Evolutionary conservation across 2,888 invertebrate genomes (phyloP).

Genomic region (Dynastes hyllus): DNA sequence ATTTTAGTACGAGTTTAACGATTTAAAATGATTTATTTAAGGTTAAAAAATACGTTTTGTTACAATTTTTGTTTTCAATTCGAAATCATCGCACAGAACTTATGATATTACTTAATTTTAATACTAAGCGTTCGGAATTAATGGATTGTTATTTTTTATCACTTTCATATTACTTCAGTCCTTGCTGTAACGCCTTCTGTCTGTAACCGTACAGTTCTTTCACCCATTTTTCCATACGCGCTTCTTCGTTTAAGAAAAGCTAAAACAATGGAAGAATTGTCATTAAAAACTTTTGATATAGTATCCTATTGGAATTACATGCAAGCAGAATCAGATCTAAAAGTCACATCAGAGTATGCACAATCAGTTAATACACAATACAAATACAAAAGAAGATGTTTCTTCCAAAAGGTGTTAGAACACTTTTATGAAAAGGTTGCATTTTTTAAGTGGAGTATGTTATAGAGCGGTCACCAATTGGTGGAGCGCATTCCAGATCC

Average conservation of each 20-base stretch:
- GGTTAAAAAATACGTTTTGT: not conserved
- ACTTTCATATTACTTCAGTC: constrained; percentile 53
- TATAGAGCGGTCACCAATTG: too few relatives aligned
- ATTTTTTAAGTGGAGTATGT: too few relatives aligned
- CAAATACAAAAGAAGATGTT: too few relatives aligned
- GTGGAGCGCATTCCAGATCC: too few relatives aligned
- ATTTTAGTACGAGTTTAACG: not conserved
- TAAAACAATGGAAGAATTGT: constrained; percentile 67
- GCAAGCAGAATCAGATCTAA: too few relatives aligned
- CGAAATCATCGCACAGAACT: constrained; percentile 16
- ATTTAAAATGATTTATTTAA: constrained; percentile 11
- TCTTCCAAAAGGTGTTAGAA: too few relatives aligned
- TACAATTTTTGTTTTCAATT: not conserved
- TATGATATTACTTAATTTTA: constrained; percentile 5
- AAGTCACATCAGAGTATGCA: too few relatives aligned
- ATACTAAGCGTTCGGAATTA: not conserved
- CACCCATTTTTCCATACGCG: constrained; percentile 84
- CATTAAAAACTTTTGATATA: not conserved
- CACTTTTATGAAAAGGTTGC: too few relatives aligned
- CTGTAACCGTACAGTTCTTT: constrained; percentile 72
- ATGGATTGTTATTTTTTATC: not conserved
- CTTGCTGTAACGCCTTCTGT: constrained; percentile 69
- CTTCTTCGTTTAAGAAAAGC: constrained; percentile 81
- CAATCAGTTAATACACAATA: too few relatives aligned
- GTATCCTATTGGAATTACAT: not conserved